A percentile compares a stretch with the other conserved stretches of the same genome.
phyloP scores from a whole-genome alignment of 2,888 invertebrate genomes.

The Syritta pipiens region DNA sequence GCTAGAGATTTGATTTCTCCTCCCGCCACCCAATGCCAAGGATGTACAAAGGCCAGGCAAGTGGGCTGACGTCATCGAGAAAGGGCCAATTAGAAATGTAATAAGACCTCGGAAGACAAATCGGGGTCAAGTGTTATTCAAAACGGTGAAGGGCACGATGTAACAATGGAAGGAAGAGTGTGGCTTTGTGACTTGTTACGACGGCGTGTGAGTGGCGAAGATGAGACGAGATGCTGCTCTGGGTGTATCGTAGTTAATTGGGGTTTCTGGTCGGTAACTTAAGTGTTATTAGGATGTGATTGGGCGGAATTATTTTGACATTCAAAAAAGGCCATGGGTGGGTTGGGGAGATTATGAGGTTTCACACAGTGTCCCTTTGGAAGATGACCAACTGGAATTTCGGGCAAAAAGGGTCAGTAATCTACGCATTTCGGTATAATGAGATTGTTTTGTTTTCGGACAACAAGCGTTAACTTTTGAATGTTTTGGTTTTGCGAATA shows the following conservation, averaged over 20 bases:
- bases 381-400: too few relatives aligned
- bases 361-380: too few relatives aligned
- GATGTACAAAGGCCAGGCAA: conserved; percentile 6
- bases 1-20: too few relatives aligned
- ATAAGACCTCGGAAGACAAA: conserved; percentile 37
- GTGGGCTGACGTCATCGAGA: conserved; percentile 18
- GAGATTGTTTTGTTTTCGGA: too few relatives aligned
- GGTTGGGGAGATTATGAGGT: too few relatives aligned
- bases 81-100: conserved; percentile 43
- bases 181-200: background rate
- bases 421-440: too few relatives aligned
- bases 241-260: conserved; percentile 22
- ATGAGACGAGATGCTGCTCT: background rate
- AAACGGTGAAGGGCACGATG: background rate
- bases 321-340: background rate
- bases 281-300: conserved; percentile 11
- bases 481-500: too few relatives aligned
- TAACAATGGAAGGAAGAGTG: background rate
- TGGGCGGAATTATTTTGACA: background rate
- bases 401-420: too few relatives aligned
- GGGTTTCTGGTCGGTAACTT: conserved; percentile 12
- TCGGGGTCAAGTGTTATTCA: conserved; percentile 44
- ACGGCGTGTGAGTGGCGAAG: too few relatives aligned
- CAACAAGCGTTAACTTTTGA: too few relatives aligned
- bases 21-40: conserved; percentile 18